Conservation (phyloP, 2,113 vertebrate genomes). For the Galemys pyrenaicus region DNA sequence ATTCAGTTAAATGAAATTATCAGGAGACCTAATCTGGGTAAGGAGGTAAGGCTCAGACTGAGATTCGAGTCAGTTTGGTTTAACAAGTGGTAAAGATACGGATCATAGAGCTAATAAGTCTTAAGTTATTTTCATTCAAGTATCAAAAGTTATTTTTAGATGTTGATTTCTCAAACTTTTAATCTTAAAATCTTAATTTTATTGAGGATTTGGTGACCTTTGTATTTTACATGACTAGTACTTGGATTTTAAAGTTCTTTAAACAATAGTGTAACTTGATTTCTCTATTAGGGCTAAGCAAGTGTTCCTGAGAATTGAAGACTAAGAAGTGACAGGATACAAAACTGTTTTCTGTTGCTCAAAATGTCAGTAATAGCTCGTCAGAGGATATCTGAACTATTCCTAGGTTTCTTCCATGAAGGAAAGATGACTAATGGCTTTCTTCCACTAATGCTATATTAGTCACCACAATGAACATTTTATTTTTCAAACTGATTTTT, state of each 20-base stretch:
- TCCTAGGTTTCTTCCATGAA: background rate
- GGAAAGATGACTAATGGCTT: background rate
- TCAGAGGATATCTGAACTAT: background rate
- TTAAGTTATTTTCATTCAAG: constrained; percentile 17
- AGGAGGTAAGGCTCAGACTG: background rate
- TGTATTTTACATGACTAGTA: background rate
- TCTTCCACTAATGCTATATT: background rate
- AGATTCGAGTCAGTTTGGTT: background rate
- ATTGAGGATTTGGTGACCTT: constrained; percentile 7
- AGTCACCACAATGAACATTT: background rate
- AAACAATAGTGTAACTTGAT: background rate
- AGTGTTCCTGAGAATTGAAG: background rate
- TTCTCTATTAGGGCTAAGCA: background rate
- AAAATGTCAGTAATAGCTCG: background rate
- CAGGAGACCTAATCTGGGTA: background rate
- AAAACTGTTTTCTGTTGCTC: background rate
- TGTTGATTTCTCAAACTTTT: background rate
- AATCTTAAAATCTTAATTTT: constrained; percentile 17
- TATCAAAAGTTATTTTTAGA: background rate
- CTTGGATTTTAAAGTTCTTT: background rate
- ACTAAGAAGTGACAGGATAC: background rate
- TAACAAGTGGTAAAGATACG: background rate
- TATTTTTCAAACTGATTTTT: constrained; percentile 25
- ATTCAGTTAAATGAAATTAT: background rate
- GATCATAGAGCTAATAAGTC: background rate